These are phyloP conservation scores for Dichetophora obliterata DNA, from an alignment of 2,888 invertebrate genomes.

Conservation along the genomic window DNA sequence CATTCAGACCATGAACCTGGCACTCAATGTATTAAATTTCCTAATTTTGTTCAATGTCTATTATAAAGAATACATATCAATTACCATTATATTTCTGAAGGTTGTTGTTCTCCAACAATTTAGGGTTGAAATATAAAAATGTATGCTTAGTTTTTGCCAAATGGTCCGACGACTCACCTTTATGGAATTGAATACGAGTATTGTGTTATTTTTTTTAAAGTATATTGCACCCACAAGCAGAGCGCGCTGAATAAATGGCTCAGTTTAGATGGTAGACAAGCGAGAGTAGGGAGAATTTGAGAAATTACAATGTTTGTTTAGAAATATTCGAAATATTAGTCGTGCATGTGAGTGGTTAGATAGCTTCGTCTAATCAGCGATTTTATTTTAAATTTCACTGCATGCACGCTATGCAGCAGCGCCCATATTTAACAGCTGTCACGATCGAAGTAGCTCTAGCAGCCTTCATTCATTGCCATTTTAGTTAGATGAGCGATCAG, in stretches of 20 bases:
- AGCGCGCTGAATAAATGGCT: no score
- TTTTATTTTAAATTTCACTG: no score
- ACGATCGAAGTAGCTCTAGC: neutral
- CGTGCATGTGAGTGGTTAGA: no score
- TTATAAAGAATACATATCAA: conserved; percentile 15
- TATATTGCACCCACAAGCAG: no score
- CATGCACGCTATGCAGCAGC: neutral
- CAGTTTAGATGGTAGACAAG: no score
- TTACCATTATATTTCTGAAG: neutral
- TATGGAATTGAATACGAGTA: neutral
- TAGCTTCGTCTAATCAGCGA: no score
- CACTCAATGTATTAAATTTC: conserved; percentile 13
- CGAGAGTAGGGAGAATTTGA: no score
- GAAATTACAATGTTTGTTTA: no score
- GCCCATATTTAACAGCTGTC: neutral
- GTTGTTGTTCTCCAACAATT: neutral
- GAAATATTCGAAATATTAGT: no score
- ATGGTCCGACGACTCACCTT: neutral
- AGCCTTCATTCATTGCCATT: neutral
- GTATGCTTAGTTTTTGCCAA: neutral
- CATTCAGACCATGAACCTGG: conserved; percentile 15
- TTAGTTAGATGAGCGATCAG: neutral
- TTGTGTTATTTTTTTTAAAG: no score
- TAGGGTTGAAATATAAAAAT: conserved; percentile 6
- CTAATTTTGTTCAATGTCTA: conserved; percentile 5